Evolutionary conservation across 2,113 vertebrate species (phyloP).

Genomic region (Rhinolophus ferrumequinum): DNA sequence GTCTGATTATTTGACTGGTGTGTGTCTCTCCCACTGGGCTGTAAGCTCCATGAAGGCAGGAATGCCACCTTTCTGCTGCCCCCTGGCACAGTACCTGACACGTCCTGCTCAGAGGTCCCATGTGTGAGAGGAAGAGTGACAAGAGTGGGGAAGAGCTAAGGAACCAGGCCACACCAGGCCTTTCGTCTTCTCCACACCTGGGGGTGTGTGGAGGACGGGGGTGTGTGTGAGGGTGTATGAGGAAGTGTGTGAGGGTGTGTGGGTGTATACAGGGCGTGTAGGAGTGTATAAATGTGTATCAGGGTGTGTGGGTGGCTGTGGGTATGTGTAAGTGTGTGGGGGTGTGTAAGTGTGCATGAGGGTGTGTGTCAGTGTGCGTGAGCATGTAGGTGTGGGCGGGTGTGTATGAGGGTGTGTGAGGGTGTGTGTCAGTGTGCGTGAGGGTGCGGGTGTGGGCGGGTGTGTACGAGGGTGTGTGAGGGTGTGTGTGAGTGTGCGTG

Average conservation of each 20-base stretch:
- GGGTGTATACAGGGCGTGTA: too few relatives aligned
- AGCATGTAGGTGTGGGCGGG: accelerated
- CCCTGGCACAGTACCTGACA: too few relatives aligned
- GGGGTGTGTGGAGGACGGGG: too few relatives aligned
- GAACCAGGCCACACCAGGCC: neutral
- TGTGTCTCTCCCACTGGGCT: neutral
- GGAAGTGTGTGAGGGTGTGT: too few relatives aligned
- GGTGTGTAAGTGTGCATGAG: neutral
- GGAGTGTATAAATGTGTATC: too few relatives aligned
- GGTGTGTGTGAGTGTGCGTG: neutral
- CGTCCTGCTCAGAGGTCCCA: accelerated
- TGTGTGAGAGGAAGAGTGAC: accelerated
- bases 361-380: neutral
- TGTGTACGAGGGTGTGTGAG: neutral
- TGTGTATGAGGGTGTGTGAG: neutral
- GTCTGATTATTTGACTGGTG: neutral
- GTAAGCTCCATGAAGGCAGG: neutral
- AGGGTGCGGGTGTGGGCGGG: neutral
- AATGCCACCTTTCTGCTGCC: neutral
- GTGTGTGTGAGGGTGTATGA: too few relatives aligned
- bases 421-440: neutral
- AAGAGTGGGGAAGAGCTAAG: neutral
- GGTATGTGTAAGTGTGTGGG: too few relatives aligned
- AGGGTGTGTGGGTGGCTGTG: too few relatives aligned
- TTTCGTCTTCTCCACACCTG: neutral